phyloP scores from a whole-genome alignment of 2,113 vertebrate genomes.

The Eudorcas thomsonii region DNA sequence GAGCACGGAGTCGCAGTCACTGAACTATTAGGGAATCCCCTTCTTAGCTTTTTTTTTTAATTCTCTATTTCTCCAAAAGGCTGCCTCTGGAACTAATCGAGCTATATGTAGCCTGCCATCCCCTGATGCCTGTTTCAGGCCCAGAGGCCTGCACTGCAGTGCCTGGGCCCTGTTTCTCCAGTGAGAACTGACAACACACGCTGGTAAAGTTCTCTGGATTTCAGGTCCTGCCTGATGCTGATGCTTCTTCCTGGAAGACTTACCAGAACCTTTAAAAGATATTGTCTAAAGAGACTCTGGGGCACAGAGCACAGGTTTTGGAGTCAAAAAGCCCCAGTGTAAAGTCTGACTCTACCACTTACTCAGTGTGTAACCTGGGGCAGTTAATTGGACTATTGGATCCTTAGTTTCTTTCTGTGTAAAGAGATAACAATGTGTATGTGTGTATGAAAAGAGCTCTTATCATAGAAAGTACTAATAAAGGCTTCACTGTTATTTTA shows the following conservation, averaged over 20 bases:
- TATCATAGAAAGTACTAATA: neutral
- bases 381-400: neutral
- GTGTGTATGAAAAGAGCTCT: neutral
- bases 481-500: neutral
- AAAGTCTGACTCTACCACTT: neutral
- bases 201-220: neutral
- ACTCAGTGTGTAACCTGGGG: neutral
- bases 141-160: neutral
- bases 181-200: neutral
- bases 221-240: neutral
- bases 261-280: neutral
- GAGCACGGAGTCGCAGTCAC: accelerated
- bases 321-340: neutral
- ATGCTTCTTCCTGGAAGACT: neutral
- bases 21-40: neutral
- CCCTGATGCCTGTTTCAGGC: neutral
- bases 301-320: neutral
- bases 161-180: neutral
- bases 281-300: neutral
- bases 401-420: neutral
- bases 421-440: neutral
- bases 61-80: neutral
- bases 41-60: neutral
- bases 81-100: neutral
- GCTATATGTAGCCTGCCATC: neutral